A percentile compares a stretch with the other conserved stretches of the same genome.
phyloP scores from a whole-genome alignment of 2,797 vertebrate genomes.

The Myiothlypis chrysogaster region DNA sequence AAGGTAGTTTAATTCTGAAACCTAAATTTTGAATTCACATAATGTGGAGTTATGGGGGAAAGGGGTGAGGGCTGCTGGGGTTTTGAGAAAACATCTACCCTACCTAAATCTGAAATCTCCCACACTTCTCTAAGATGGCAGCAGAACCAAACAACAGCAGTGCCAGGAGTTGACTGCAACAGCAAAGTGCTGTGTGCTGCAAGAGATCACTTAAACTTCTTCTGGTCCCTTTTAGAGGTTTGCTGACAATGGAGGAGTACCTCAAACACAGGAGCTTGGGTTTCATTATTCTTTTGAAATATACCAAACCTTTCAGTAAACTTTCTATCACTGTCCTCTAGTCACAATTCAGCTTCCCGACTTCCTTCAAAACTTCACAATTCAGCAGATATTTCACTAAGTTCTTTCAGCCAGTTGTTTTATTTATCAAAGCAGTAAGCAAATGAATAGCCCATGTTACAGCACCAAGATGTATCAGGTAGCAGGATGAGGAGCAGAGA shows the following conservation, averaged over 20 bases:
- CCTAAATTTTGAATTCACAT: not conserved
- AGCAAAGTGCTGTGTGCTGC: not conserved
- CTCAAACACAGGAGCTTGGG: not conserved
- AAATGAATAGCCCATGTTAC: not conserved
- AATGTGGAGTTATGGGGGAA: not conserved
- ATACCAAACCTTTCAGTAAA: not conserved
- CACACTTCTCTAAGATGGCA: not conserved
- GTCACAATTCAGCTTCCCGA: not conserved
- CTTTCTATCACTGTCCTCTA: not conserved
- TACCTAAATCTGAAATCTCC: not conserved
- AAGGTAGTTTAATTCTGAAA: not conserved
- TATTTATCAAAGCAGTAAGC: not conserved
- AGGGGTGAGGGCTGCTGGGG: not conserved
- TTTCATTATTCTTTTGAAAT: not conserved
- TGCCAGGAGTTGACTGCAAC: not conserved
- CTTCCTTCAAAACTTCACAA: not conserved
- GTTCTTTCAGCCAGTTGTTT: not conserved
- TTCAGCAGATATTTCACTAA: not conserved
- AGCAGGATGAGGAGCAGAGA: not conserved
- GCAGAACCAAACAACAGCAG: fast-evolving
- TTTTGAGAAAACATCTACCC: not conserved
- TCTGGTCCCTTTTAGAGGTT: not conserved
- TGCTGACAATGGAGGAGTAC: not conserved
- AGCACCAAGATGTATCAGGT: not conserved
- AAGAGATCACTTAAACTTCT: not conserved